A percentile compares a stretch with the other conserved stretches of the same genome.
Conservation (phyloP, 2,113 vertebrate genomes). For the Lichenostomus cassidix region DNA sequence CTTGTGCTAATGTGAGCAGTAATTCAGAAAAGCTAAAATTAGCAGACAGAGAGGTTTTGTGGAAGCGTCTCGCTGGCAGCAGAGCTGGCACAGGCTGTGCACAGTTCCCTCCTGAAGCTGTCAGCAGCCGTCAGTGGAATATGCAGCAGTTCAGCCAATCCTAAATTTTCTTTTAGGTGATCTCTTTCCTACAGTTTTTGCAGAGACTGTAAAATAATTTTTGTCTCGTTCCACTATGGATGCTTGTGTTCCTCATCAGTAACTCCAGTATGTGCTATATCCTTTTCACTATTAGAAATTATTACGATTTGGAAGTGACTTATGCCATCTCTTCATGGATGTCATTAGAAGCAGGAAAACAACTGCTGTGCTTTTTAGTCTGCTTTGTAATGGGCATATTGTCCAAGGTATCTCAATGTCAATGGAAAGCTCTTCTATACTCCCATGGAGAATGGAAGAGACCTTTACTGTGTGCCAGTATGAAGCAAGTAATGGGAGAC, state of each 20-base stretch:
- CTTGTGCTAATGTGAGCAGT: background rate
- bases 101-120: slow-evolving; percentile 1
- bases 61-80: background rate
- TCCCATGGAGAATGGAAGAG: background rate
- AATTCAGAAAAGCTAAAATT: slow-evolving; percentile 46
- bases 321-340: background rate
- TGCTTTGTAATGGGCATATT: background rate
- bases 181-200: slow-evolving; percentile 12
- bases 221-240: background rate
- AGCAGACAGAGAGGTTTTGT: slow-evolving; percentile 30
- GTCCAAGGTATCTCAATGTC: background rate
- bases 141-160: background rate
- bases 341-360: background rate
- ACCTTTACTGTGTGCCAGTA: background rate
- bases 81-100: background rate
- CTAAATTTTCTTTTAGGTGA: background rate
- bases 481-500: background rate
- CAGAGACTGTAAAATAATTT: background rate
- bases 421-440: background rate
- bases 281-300: background rate
- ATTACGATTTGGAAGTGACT: background rate
- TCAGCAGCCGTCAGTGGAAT: background rate
- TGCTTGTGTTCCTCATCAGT: slow-evolving; percentile 56
- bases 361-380: background rate
- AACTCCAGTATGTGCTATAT: slow-evolving; percentile 32